Evolutionary conservation across 2,888 invertebrate species (phyloP), one percentile per base, ranked within the genome.

Genomic region (Drosophila histrio): DNA sequence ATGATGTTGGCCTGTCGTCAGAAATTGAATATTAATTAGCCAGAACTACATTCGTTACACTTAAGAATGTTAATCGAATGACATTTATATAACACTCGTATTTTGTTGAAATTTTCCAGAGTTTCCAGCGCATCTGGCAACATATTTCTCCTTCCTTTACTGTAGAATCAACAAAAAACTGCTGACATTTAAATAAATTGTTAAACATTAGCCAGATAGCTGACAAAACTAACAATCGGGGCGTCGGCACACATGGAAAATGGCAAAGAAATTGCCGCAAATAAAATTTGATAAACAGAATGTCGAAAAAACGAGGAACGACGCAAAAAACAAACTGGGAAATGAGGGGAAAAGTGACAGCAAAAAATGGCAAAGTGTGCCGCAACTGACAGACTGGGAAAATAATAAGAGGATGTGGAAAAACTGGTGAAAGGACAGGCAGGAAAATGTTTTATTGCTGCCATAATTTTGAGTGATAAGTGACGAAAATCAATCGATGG

Each of bases 381-480:
- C 84, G 76, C 22, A 19, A 9, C 39, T 69, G 84, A 84, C 84
- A 88, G 73, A 47, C 71, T 53, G 64, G 61, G 65, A 39, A 50
- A 76, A 69, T 49, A 61, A 46, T 54, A 19, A 22, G 44, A 17
- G 64, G 57, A 52, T 36, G 36, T 17, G 13, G 28, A 47, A 59
- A 54, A 57, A 53, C 22, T 30, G 59, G 17, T 47, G 73, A 69
- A 75, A 63, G 58, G 61, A 62, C 63, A 54, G 67, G 47, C 69
- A 75, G 77, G 86, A 89, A 88, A 89, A 89, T 89, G 89, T 73
- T 89, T 87, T 88, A 89, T 88, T 87, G 81, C 82, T 84, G 88
- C 89, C 88, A 89, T 87, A 89, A 87, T 89, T 89, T 84, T 89
- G 87, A 88, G 85, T 87, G 87, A 87, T 87, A 89, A 87, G 85